Percentiles rank a stretch among this genome's conserved stretches.
Conservation (phyloP, 2,797 vertebrate genomes). For the Clarias laeviceps region DNA sequence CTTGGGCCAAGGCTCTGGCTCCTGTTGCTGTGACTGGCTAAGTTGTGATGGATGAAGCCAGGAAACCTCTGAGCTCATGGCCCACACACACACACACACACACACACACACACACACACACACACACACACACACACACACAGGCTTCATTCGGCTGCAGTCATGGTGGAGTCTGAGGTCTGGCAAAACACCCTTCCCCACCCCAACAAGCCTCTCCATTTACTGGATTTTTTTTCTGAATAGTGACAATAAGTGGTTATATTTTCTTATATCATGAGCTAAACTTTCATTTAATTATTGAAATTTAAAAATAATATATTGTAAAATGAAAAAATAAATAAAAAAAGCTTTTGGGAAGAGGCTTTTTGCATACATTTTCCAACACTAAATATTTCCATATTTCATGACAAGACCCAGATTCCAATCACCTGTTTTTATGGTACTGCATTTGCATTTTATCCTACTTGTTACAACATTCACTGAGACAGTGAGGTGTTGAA, state of each 20-base stretch:
- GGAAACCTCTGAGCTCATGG: conserved; percentile 30
- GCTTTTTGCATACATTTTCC: background rate
- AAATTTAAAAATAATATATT: background rate
- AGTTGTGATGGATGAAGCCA: conserved; percentile 29
- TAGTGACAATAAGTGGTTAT: background rate
- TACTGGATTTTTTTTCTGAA: conserved; percentile 8
- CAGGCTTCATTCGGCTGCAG: conserved; percentile 68
- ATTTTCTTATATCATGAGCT: background rate
- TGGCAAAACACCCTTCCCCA: conserved; percentile 67
- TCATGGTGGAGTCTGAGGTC: conserved; percentile 79
- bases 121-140: background rate
- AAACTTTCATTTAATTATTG: background rate
- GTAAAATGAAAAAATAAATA: background rate
- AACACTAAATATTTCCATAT: background rate
- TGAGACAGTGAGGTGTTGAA: background rate
- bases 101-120: background rate
- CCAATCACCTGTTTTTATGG: background rate
- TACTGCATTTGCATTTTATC: background rate
- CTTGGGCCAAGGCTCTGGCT: conserved; percentile 7
- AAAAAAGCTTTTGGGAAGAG: background rate
- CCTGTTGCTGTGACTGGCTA: conserved; percentile 26
- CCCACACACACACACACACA: conserved; percentile 56
- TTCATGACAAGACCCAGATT: background rate
- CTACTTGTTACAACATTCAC: too few species aligned
- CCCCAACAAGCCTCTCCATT: conserved; percentile 62